phyloP scores from a whole-genome alignment of 1,140 invertebrate species.

The Chlorops oryzae region DNA sequence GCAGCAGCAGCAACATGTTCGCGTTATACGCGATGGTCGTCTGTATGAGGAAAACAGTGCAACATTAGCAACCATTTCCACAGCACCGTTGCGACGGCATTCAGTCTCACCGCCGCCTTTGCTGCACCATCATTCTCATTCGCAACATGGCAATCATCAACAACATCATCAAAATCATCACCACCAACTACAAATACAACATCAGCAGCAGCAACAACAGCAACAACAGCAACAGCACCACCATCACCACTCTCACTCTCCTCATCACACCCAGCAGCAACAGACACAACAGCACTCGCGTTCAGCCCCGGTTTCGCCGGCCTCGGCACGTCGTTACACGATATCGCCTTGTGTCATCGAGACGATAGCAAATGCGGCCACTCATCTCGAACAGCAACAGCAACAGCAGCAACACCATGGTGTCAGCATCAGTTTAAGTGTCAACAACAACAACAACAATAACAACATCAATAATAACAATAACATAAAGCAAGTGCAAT shows the following conservation, averaged over 20 bases:
- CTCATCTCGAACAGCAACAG: conserved; percentile 10
- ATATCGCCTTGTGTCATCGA: not conserved
- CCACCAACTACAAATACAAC: too few species aligned
- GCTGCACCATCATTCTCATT: conserved; percentile 38
- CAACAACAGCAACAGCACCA: too few species aligned
- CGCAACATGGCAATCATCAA: too few species aligned
- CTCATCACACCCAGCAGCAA: too few species aligned
- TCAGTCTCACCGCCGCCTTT: conserved; percentile 41
- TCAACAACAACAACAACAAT: conserved; percentile 7
- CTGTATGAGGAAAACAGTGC: conserved; percentile 30
- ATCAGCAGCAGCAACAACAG: too few species aligned
- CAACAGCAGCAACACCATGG: not conserved
- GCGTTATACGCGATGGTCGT: conserved; percentile 42
- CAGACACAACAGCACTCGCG: too few species aligned
- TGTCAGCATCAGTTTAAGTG: too few species aligned
- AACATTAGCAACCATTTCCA: conserved; percentile 13
- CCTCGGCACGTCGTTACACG: conserved; percentile 21
- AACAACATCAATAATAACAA: conserved; percentile 15
- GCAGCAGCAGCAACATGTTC: conserved; percentile 29
- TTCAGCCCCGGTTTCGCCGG: conserved; percentile 34
- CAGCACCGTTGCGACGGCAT: conserved; percentile 21
- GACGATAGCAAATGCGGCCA: conserved; percentile 12
- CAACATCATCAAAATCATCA: too few species aligned
- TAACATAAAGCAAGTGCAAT: conserved; percentile 18
- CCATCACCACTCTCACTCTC: too few species aligned